Percentiles rank a stretch among this genome's conserved stretches.
phyloP scores from a whole-genome alignment of 1,140 invertebrate genomes.

The Harpegnathos saltator region DNA sequence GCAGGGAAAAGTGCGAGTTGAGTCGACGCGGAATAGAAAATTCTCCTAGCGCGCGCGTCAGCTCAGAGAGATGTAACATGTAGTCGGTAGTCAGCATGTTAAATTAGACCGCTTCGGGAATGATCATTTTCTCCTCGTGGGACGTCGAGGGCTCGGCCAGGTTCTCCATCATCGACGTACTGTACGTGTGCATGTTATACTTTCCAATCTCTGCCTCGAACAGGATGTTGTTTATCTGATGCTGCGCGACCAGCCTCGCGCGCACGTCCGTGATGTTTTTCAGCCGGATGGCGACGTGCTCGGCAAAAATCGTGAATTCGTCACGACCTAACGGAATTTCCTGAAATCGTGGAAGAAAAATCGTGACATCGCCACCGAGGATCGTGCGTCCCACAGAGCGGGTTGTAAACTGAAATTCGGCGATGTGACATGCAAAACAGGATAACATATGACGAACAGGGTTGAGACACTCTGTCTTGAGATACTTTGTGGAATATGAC shows the following conservation, averaged over 20 bases:
- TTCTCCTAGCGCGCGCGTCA: no score
- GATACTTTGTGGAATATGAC: background rate
- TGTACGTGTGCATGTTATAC: constrained; percentile 42
- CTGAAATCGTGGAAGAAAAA: constrained; percentile 35
- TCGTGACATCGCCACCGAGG: background rate
- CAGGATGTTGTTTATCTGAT: constrained; percentile 64
- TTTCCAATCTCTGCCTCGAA: constrained; percentile 64
- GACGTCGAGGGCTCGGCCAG: constrained; percentile 53
- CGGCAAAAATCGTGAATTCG: constrained; percentile 62
- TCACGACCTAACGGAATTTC: constrained; percentile 50
- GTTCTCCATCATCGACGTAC: constrained; percentile 29
- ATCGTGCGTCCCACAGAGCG: background rate
- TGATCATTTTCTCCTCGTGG: constrained; percentile 54
- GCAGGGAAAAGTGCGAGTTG: no score
- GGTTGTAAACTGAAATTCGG: background rate
- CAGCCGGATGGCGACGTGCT: constrained; percentile 59
- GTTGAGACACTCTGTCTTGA: background rate
- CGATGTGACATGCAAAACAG: background rate
- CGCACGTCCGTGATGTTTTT: constrained; percentile 52
- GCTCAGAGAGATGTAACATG: no score
- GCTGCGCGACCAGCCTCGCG: constrained; percentile 52
- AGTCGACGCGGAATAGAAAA: no score
- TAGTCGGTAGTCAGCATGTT: no score
- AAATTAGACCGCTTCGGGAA: constrained; percentile 8
- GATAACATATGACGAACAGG: background rate